Evolutionary conservation across 2,888 invertebrate species (phyloP).

Genomic region (Caenorhabditis sulstoni): DNA sequence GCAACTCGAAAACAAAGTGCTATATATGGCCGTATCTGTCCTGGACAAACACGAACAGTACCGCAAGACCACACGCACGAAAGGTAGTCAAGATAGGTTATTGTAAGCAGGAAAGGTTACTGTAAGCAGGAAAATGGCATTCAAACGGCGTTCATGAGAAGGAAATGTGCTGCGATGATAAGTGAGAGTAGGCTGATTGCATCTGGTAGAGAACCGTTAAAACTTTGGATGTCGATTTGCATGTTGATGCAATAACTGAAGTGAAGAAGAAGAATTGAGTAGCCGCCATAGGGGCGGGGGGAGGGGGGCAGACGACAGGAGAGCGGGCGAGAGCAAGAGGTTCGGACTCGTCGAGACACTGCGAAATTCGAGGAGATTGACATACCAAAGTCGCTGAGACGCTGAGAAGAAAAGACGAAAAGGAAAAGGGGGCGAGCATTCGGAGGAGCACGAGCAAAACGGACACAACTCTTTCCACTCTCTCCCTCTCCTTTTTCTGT

Average conservation of each 20-base stretch:
- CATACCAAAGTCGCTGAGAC: slow-evolving; percentile 49
- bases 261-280: slow-evolving; percentile 57
- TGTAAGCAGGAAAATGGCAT: neutral
- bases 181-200: too few relatives aligned
- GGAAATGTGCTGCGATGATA: neutral
- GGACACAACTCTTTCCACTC: slow-evolving; percentile 46
- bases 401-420: slow-evolving; percentile 47
- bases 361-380: slow-evolving; percentile 50
- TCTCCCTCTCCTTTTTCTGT: slow-evolving; percentile 56
- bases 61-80: slow-evolving; percentile 13
- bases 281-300: slow-evolving; percentile 51
- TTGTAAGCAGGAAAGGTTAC: slow-evolving; percentile 8
- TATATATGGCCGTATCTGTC: slow-evolving; percentile 12
- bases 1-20: slow-evolving; percentile 33
- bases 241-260: slow-evolving; percentile 53
- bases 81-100: slow-evolving; percentile 9
- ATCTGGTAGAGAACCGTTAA: neutral
- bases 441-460: slow-evolving; percentile 51
- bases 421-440: slow-evolving; percentile 20
- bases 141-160: neutral
- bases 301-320: slow-evolving; percentile 45
- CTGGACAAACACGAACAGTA: slow-evolving; percentile 20
- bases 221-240: slow-evolving; percentile 42
- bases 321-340: slow-evolving; percentile 48
- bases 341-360: slow-evolving; percentile 41